phyloP scores from a whole-genome alignment of 2,797 vertebrate genomes.

The Enteromius thamalakanensis region DNA sequence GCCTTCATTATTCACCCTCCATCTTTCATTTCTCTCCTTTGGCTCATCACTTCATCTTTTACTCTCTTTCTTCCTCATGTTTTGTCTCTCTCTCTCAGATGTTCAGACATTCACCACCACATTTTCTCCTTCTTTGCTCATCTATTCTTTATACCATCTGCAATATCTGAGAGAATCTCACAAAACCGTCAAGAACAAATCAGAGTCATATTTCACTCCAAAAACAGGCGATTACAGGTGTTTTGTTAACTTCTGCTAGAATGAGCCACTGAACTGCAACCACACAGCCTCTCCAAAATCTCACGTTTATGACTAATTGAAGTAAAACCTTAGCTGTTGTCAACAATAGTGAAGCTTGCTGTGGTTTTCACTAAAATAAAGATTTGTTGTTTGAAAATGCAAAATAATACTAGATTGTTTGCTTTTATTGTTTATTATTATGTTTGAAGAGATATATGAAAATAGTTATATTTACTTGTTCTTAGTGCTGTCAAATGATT shows the following conservation, averaged over 20 bases:
- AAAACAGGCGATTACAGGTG: neutral
- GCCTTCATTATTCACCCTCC: conserved; percentile 51
- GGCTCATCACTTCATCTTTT: conserved; percentile 38
- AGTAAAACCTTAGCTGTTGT: neutral
- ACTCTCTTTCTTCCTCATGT: neutral
- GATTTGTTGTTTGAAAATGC: neutral
- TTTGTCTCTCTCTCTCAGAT: neutral
- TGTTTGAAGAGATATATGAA: neutral
- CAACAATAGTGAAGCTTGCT: neutral
- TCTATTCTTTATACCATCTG: conserved; percentile 10
- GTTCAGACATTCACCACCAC: neutral
- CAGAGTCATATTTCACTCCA: neutral
- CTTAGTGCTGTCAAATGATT: too few relatives aligned
- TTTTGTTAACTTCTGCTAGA: conserved; percentile 3
- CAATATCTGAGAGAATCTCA: neutral
- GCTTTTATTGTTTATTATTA: neutral
- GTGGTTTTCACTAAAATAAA: neutral
- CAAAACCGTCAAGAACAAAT: neutral
- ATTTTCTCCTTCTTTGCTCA: conserved; percentile 18
- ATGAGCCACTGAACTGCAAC: neutral
- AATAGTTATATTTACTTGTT: neutral
- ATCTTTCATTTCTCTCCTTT: conserved; percentile 30
- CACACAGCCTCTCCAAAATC: neutral
- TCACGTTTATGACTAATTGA: neutral
- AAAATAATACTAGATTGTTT: too few relatives aligned